These are phyloP conservation scores for Eupithecia inturbata DNA, from an alignment of 2,888 invertebrate species.

Conservation along the genomic window DNA sequence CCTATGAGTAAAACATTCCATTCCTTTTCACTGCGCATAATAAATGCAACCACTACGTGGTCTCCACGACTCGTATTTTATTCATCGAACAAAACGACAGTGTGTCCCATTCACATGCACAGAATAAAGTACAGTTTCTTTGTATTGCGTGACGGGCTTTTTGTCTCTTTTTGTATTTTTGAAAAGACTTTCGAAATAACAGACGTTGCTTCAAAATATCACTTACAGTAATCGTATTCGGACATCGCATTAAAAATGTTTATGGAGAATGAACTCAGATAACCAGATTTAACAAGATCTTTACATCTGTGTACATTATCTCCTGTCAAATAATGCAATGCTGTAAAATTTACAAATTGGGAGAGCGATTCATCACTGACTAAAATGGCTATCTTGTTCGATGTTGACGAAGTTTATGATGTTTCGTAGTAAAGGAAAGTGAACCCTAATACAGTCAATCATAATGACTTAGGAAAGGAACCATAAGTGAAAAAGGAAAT, in stretches of 20 bases:
- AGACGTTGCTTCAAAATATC: conserved; percentile 51
- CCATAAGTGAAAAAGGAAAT: background rate
- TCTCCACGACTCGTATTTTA: conserved; percentile 26
- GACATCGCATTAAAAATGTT: conserved; percentile 15
- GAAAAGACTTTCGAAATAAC: conserved; percentile 45
- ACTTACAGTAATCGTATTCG: conserved; percentile 37
- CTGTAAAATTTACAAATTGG: conserved; percentile 6
- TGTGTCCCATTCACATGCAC: conserved; percentile 21
- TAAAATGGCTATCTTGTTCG: background rate
- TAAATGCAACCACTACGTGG: conserved; percentile 22
- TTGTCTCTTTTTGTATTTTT: conserved; percentile 21
- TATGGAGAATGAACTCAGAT: conserved; percentile 10
- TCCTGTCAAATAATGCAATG: conserved; percentile 6
- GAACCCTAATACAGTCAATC: background rate
- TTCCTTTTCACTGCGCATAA: conserved; percentile 22
- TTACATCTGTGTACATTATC: conserved; percentile 9
- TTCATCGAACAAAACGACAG: conserved; percentile 28
- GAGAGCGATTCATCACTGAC: background rate
- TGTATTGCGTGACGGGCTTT: conserved; percentile 18
- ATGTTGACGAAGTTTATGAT: background rate
- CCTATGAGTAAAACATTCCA: conserved; percentile 19
- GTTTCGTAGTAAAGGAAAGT: background rate
- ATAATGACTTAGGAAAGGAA: background rate
- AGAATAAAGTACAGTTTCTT: conserved; percentile 16
- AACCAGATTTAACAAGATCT: conserved; percentile 3